Base-by-base conservation (phyloP, 1,140 invertebrate species). In the Oppia nitens region DNA sequence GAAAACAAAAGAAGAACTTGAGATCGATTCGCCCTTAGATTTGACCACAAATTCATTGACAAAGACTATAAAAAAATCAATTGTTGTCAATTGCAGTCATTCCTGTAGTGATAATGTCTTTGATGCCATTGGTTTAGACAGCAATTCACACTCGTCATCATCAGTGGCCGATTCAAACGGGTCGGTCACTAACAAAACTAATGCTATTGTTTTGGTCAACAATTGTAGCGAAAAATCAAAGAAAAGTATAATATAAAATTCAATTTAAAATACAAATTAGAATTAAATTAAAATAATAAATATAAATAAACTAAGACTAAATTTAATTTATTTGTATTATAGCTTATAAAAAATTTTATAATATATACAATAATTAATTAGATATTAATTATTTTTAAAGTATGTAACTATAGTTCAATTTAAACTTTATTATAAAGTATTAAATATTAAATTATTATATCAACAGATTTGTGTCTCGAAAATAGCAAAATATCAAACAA, bases 161-260 rank as follows among this genome's bases (percentile, higher is more conserved):
- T 40, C 32, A 40, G 17, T 6, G 6, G 32, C 6, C 17, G 32
- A 40, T 17, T 40, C 32, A 17, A 40, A 6, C 32, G 32, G 6
- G 17, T 40, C 32, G 32, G 32, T 17, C 32, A 40, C 6, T 40
- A 17, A 40, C 6, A 40, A 40, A 9, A 40, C 6, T 40, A 17
- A 17, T 9, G 32, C 32, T 6, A 9, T 17, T 40, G 32, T 9
- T 40, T 40, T 17, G 32, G 32, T 6, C 6, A 40, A 6, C 6
- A 40, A 9, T 6, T 9, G 6, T 40, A 40, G 17, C 17, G 32
- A 62, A 66, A 50, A 71, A 67, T 56, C 58, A 66, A 62, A 68
- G 67, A 85, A 91, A 74, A 94, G n/a, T n/a, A n/a, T n/a, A n/a
- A n/a, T n/a, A n/a, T n/a, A n/a, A n/a, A n/a, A n/a, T n/a, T n/a